Evolutionary conservation across 2,888 invertebrate species (phyloP), one percentile per base, ranked within the genome.

Genomic region (Hirtodrosophila cameraria): DNA sequence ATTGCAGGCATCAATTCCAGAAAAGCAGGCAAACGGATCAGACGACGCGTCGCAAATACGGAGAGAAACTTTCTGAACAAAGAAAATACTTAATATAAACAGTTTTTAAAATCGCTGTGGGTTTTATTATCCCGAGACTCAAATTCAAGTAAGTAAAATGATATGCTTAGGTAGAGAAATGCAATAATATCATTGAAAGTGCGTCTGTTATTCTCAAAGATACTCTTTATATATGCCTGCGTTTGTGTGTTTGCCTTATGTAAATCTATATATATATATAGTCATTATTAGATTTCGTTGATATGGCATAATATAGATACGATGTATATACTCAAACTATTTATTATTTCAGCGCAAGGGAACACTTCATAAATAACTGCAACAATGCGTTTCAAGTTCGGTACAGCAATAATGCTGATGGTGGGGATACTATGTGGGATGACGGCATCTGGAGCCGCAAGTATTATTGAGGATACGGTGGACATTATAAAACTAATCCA

Each of bases 401-500:
- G 4, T 16, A 36, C 9, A 36, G 11, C 12, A 6, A 7, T 31
- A 11, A 13, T 48, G 16, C 13, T 49, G 6, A 1, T 52, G 2
- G 18, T 48, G 1, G 1, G n/a, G n/a, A n/a, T 61, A 2, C 11
- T 64, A 8, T 45, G n/a, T 6, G 9, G 33, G 2, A 30, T 50
- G 12, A 3, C 4, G 9, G 15, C 12, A n/a, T 0, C 9, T 8
- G n/a, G 2, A 11, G 48, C 13, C 1, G 0, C n/a, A 1, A 7
- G 16, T 1, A 0, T 33, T 3, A 27, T 57, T 5, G 11, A 20
- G 4, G 50, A 52, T 0, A n/a, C 35, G 12, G 20, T 67, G 2
- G 27, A 67, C 8, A 48, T 61, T n/a, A 13, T 61, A 2, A 43
- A 45, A 31, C 8, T 73, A 2, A 50, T 68, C 5, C 15, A 46